These are phyloP conservation scores for Apocheima hispidaria DNA, from an alignment of 2,888 invertebrate species.

Conservation along the genomic window DNA sequence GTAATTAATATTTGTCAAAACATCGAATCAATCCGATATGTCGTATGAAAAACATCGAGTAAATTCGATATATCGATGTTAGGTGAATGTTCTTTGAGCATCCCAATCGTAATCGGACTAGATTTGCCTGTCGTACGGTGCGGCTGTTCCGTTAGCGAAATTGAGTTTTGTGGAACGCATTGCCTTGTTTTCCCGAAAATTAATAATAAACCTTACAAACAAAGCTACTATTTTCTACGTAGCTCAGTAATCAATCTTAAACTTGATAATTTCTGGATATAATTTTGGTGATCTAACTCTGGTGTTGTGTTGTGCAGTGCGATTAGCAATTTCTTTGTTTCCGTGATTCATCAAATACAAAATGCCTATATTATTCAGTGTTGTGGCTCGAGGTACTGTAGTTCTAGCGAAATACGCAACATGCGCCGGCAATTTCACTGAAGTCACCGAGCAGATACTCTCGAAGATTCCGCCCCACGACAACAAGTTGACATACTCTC, in stretches of 20 bases:
- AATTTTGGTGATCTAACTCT: not conserved
- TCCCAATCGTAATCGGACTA: too few relatives aligned
- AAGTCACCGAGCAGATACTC: constrained; percentile 96
- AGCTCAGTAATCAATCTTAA: not conserved
- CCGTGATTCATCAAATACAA: constrained; percentile 53
- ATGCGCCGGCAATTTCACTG: constrained; percentile 97
- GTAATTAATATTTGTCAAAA: too few relatives aligned
- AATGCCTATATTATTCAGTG: constrained; percentile 97
- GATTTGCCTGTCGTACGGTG: too few relatives aligned
- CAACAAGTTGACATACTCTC: constrained; percentile 96
- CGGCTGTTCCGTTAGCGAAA: too few relatives aligned
- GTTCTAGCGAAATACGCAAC: constrained; percentile 96
- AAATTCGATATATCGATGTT: too few relatives aligned
- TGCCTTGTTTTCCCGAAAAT: not conserved
- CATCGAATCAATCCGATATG: too few relatives aligned
- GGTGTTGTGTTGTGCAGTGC: constrained; percentile 1
- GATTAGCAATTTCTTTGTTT: constrained; percentile 34
- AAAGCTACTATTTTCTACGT: not conserved
- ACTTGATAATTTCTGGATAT: too few relatives aligned
- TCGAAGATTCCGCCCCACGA: constrained; percentile 95
- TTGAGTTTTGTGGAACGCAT: not conserved
- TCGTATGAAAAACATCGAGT: too few relatives aligned
- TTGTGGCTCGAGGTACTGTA: constrained; percentile 94
- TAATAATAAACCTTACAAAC: not conserved
- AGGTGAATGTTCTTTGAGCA: too few relatives aligned